Percentiles rank a stretch among this genome's conserved stretches.
Conservation (phyloP, 2,797 vertebrate genomes). For the Limnodromus scolopaceus region DNA sequence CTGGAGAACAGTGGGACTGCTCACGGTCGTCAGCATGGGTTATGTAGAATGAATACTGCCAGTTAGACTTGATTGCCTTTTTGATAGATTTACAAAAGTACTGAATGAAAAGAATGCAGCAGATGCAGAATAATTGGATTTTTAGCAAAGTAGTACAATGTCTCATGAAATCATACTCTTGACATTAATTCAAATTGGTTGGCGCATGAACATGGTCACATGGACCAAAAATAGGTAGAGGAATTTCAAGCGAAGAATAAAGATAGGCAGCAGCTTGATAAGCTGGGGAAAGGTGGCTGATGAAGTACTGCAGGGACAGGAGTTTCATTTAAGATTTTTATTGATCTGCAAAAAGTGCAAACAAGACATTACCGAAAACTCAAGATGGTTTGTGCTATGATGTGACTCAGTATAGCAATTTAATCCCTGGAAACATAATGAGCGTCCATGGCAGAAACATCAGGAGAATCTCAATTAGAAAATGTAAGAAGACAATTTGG, state of each 20-base stretch:
- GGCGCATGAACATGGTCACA: conserved; percentile 23
- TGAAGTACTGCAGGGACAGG: not conserved
- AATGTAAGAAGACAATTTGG: not conserved
- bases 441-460: not conserved
- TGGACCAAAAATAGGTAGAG: conserved; percentile 53
- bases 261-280: conserved; percentile 8
- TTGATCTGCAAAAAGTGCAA: not conserved
- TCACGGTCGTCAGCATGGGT: not conserved
- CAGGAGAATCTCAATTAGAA: not conserved
- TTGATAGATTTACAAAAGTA: conserved; percentile 54
- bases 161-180: conserved; percentile 66
- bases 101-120: conserved; percentile 51
- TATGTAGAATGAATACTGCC: conserved; percentile 41
- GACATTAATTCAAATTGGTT: conserved; percentile 70
- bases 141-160: conserved; percentile 65
- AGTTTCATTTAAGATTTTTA: conserved; percentile 1
- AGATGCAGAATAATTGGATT: conserved; percentile 63
- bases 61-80: conserved; percentile 66
- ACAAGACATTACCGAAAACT: not conserved
- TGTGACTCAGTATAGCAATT: not conserved
- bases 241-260: conserved; percentile 48
- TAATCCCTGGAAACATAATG: not conserved
- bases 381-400: not conserved
- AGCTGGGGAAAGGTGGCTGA: not conserved
- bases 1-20: not conserved